Base-by-base conservation (phyloP, 2,113 vertebrate genomes). In the Nymphicus hollandicus region DNA sequence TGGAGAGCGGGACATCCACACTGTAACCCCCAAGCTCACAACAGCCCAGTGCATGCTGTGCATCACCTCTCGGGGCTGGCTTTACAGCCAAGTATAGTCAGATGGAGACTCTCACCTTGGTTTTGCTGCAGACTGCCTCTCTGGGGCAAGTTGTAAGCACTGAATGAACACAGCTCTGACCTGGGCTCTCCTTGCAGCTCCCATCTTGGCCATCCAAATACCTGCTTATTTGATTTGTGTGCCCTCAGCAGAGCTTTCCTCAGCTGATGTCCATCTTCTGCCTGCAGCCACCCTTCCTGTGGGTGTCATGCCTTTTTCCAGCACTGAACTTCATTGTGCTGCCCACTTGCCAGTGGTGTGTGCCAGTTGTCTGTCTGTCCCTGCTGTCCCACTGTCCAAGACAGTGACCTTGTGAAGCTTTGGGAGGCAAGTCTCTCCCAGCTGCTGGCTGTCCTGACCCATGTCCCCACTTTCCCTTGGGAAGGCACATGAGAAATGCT, bases 51-150 rank as follows among this genome's bases (percentile, higher is more conserved):
- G 41, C 31, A 17, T 7, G 6, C 39, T 8, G 7, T 44, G 29
- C 11, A 44, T 35, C 33, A 7, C 55, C 27, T 69, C 47, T 37
- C 0, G 0, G 43, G 35, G 24, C 43, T 11, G 0, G 13, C 33
- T 69, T 81, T 4, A 4, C n/a, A 76, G 64, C 17, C 0, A 1
- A 17, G 4, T 33, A 25, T 65, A 25, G 31, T 60, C 74, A 77
- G 25, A 2, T 13, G 24, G 70, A 53, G 31, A 37, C 31, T 50
- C 19, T 58, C 2, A 3, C 63, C 31, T 49, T 43, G 71, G n/a
- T 41, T 93, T 91, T 94, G 24, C 56, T 85, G 74, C 52, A 41
- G 8, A 43, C 53, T 83, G n/a, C 66, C 35, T 69, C 39, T 60
- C 56, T 95, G 86, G 64, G 91, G 68, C 46, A 39, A 35, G 33